phyloP scores from a whole-genome alignment of 2,888 invertebrate genomes.

The Aphidius colemani region DNA sequence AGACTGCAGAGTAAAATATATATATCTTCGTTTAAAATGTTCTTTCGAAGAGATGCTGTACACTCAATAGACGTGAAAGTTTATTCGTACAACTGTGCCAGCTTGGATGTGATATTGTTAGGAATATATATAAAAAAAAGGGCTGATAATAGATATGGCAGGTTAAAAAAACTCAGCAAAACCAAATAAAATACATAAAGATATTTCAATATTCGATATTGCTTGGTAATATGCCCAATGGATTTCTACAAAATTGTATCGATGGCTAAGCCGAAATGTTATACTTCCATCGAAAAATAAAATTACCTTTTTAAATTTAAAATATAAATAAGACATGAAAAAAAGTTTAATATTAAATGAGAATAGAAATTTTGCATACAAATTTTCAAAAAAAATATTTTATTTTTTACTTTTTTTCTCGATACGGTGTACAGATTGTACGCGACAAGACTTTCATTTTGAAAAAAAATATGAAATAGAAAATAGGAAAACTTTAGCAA shows the following conservation, averaged over 20 bases:
- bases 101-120: slow-evolving; percentile 30
- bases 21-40: too few species aligned
- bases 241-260: slow-evolving; percentile 5
- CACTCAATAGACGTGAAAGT: slow-evolving; percentile 20
- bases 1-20: too few species aligned
- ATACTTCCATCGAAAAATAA: neutral
- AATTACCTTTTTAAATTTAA: neutral
- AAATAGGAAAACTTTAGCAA: slow-evolving; percentile 8
- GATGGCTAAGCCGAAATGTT: slow-evolving; percentile 1
- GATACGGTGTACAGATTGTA: neutral
- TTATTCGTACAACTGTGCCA: slow-evolving; percentile 37
- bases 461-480: too few species aligned
- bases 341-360: neutral
- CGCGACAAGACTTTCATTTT: slow-evolving; percentile 17
- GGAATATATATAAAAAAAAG: too few species aligned
- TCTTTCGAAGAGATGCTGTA: too few species aligned
- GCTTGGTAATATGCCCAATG: slow-evolving; percentile 16
- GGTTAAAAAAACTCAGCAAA: neutral
- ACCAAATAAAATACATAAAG: neutral
- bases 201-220: slow-evolving; percentile 24
- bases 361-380: slow-evolving; percentile 21
- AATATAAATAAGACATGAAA: neutral
- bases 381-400: slow-evolving; percentile 5
- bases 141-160: neutral
- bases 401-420: neutral